phyloP scores from a whole-genome alignment of 2,888 invertebrate species.

The Galerucella calmariensis region DNA sequence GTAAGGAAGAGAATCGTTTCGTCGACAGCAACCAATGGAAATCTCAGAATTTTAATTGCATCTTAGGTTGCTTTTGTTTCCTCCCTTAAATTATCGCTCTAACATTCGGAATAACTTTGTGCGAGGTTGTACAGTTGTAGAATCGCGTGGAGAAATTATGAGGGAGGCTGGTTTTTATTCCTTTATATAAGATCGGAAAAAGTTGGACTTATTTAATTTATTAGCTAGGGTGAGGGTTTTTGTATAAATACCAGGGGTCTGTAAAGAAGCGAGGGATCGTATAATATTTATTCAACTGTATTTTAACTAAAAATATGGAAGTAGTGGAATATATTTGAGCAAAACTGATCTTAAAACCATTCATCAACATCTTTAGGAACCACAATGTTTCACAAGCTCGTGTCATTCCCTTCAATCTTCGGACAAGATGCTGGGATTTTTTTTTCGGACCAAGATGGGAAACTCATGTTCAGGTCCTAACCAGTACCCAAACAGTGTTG shows the following conservation, averaged over 20 bases:
- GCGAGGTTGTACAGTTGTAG: constrained; percentile 42
- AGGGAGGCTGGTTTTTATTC: constrained; percentile 37
- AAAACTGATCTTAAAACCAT: no score
- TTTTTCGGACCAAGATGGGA: no score
- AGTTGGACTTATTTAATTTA: constrained; percentile 30
- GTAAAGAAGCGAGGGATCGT: background rate
- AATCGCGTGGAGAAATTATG: constrained; percentile 34
- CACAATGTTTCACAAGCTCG: no score
- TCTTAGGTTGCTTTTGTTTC: constrained; percentile 66
- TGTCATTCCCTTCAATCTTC: no score
- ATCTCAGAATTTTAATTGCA: constrained; percentile 66
- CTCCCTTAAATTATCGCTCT: constrained; percentile 61
- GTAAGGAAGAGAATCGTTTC: constrained; percentile 53
- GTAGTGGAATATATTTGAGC: no score
- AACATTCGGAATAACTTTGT: constrained; percentile 47
- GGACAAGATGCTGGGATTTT: no score
- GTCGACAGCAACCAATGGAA: constrained; percentile 60
- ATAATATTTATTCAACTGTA: no score
- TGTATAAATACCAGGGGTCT: background rate
- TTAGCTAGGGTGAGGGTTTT: constrained; percentile 9
- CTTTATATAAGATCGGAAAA: constrained; percentile 21
- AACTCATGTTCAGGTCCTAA: no score
- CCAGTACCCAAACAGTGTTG: no score
- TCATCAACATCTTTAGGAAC: no score
- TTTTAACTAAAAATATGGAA: no score